Base-by-base conservation (phyloP, 2,113 vertebrate genomes). In the Gavialis gangeticus region DNA sequence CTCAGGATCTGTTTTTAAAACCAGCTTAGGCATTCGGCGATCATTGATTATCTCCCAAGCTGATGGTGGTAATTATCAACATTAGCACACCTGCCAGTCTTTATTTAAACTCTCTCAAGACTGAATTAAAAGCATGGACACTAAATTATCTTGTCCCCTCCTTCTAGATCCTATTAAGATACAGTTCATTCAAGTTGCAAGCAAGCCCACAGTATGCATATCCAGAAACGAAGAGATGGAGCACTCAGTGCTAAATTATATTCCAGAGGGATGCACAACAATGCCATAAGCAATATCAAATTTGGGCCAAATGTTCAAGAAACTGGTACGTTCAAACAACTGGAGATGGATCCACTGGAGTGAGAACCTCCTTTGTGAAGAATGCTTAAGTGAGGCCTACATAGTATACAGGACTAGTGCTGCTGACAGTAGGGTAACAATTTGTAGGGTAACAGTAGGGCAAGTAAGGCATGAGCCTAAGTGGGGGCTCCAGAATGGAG, bases 221-320 rank as follows among this genome's bases (percentile, higher is more conserved):
- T 60, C 88, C 81, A 90, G 80, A 88, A 95, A 88, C 90, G 87
- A 96, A 90, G 92, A 93, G 81, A 90, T 95, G 94, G 73, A 57
- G 55, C 54, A 94, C 88, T 94, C 91, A 58, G 30, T 3, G 30
- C 89, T 93, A 94, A 92, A 5, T 73, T 71, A 60, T 96, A 97
- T 98, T 98, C 97, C 96, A 97, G 27, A 91, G 75, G 82, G 97
- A 97, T 97, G 83, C 96, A 46, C 46, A 94, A 91, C 97, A 97
- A 97, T 91, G 9, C 86, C 84, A 92, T 95, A 95, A 94, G 90
- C 90, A 66, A 95, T 92, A 85, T 3, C 25, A 34, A 92, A 66
- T 25, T 67, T 24, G 63, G 78, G 58, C 84, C 90, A 95, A 85
- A 76, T 93, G 93, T 94, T 91, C 67, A 78, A 93, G 95, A 89